Conservation (phyloP, 23 tunicate species). For the Ciona savignyi region DNA sequence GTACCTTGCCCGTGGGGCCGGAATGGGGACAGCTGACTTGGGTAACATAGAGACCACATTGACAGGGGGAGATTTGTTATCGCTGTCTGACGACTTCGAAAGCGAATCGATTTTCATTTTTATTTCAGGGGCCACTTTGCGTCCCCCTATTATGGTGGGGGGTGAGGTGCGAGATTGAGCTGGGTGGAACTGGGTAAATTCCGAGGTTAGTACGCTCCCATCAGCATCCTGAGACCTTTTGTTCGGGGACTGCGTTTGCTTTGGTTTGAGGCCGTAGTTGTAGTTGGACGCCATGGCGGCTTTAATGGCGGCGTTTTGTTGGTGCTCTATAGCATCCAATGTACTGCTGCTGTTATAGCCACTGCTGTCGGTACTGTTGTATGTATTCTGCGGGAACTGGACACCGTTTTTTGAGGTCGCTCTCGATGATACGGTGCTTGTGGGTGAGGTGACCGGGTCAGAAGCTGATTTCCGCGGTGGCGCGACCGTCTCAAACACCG, state of each 20-base stretch:
- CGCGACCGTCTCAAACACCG: not conserved
- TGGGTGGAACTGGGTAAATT: slow-evolving; percentile 27
- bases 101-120: slow-evolving; percentile 33
- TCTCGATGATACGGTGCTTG: slow-evolving; percentile 47
- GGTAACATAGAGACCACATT: slow-evolving; percentile 22
- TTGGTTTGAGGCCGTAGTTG: not conserved
- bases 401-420: slow-evolving; percentile 11
- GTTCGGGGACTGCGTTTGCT: slow-evolving; percentile 5
- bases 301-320: slow-evolving; percentile 10
- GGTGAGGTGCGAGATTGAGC: slow-evolving; percentile 19
- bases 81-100: not conserved
- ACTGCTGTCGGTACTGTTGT: slow-evolving; percentile 92
- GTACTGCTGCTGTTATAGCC: slow-evolving; percentile 93
- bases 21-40: slow-evolving; percentile 44
- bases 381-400: slow-evolving; percentile 69
- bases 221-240: slow-evolving; percentile 12
- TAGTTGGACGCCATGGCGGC: slow-evolving; percentile 3
- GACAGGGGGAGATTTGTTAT: slow-evolving; percentile 23
- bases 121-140: slow-evolving; percentile 29
- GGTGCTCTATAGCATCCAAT: slow-evolving; percentile 70
- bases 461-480: slow-evolving; percentile 4
- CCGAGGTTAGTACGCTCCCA: slow-evolving; percentile 41
- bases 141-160: slow-evolving; percentile 15
- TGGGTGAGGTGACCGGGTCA: slow-evolving; percentile 42
- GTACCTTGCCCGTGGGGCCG: slow-evolving; percentile 74